Conservation (phyloP, 2,888 invertebrate genomes). For the Synergus gifuensis region DNA sequence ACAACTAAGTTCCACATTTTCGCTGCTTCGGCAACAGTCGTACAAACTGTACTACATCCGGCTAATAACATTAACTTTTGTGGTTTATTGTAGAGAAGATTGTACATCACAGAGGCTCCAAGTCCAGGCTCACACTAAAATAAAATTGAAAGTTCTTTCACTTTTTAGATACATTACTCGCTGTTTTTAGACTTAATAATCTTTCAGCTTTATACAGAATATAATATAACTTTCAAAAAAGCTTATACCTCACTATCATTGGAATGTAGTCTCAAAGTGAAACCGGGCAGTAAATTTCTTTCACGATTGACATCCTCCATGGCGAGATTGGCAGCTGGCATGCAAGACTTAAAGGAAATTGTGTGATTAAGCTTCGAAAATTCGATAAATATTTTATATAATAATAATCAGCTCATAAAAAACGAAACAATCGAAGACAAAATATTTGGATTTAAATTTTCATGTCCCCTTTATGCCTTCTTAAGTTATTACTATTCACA, state of each 20-base stretch:
- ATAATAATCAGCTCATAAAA: too few species aligned
- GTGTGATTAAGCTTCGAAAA: background rate
- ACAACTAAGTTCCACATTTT: constrained; percentile 99
- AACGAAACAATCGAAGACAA: too few species aligned
- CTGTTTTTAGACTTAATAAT: background rate
- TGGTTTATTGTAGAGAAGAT: constrained; percentile 96
- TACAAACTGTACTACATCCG: constrained; percentile 99
- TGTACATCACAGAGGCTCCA: constrained; percentile 99
- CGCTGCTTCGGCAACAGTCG: constrained; percentile 99
- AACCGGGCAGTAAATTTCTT: constrained; percentile 93
- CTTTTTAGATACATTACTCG: background rate
- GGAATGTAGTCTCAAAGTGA: constrained; percentile 93
- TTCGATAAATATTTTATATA: background rate
- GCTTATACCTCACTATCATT: constrained; percentile 96
- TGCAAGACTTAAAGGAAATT: constrained; percentile 84
- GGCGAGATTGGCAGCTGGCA: constrained; percentile 98
- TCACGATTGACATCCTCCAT: constrained; percentile 96
- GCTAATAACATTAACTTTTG: constrained; percentile 96
- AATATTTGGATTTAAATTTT: too few species aligned
- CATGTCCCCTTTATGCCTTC: background rate
- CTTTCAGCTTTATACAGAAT: constrained; percentile 18
- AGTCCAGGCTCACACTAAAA: constrained; percentile 98
- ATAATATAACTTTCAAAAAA: background rate
- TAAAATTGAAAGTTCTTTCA: constrained; percentile 60
- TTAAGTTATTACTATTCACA: background rate